A percentile compares a stretch with the other conserved stretches of the same genome.
phyloP scores from a whole-genome alignment of 64 coral and sea anemone genomes.

The Hydrozoanthus tunicans region DNA sequence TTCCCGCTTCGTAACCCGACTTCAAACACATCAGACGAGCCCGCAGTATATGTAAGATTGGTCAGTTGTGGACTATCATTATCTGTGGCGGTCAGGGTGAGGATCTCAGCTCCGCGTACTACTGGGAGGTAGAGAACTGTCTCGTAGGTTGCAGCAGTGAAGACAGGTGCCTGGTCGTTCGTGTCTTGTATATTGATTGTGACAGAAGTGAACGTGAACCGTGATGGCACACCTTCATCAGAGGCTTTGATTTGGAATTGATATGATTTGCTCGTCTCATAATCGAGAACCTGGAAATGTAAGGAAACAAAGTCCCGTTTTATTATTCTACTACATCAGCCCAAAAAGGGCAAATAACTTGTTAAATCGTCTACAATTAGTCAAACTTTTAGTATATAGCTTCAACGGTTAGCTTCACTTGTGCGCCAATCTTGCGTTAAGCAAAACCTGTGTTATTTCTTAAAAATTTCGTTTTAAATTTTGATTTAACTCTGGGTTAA shows the following conservation, averaged over 20 bases:
- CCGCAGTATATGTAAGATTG: constrained; percentile 69
- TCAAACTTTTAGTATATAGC: no score
- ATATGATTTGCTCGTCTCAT: constrained; percentile 58
- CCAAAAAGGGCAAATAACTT: no score
- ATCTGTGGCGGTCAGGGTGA: constrained; percentile 68
- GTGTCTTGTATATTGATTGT: constrained; percentile 63
- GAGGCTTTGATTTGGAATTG: constrained; percentile 84
- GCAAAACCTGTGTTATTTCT: no score
- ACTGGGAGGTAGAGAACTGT: constrained; percentile 63
- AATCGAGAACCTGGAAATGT: constrained; percentile 63
- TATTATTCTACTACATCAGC: no score
- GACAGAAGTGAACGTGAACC: constrained; percentile 66
- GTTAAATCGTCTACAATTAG: no score
- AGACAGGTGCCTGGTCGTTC: constrained; percentile 75
- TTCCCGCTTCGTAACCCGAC: constrained; percentile 45
- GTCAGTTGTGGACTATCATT: constrained; percentile 45
- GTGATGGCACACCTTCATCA: constrained; percentile 66
- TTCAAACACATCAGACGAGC: constrained; percentile 49
- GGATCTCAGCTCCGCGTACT: constrained; percentile 42
- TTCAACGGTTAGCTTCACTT: no score
- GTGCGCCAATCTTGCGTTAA: no score
- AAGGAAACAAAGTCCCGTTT: no score
- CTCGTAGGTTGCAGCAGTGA: constrained; percentile 43
- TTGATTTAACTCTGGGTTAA: no score
- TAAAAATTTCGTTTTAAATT: no score